Percentiles rank a stretch among this genome's conserved stretches.
phyloP scores from a whole-genome alignment of 2,888 invertebrate species.

The Thymelicus acteon region DNA sequence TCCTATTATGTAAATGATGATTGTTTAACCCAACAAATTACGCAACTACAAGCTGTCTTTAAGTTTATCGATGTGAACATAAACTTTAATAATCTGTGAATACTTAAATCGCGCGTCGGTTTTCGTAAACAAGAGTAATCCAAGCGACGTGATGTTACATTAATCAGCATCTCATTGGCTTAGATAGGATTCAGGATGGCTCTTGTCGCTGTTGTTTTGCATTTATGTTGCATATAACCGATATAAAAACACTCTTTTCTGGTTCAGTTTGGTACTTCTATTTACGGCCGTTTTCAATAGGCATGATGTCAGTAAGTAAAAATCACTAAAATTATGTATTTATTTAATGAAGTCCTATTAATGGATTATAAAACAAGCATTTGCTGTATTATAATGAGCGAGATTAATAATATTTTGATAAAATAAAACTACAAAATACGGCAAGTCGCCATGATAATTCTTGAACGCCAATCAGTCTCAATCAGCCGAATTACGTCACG shows the following conservation, averaged over 20 bases:
- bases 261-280: not conserved
- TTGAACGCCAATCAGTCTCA: too few relatives aligned
- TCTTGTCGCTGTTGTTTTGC: conserved; percentile 6
- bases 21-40: conserved; percentile 7
- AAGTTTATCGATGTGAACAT: conserved; percentile 34
- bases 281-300: too few relatives aligned
- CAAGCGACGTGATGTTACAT: conserved; percentile 35
- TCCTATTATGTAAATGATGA: conserved; percentile 4
- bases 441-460: too few relatives aligned
- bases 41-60: conserved; percentile 9
- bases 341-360: too few relatives aligned
- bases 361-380: too few relatives aligned
- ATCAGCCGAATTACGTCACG: too few relatives aligned
- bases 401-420: too few relatives aligned
- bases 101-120: conserved; percentile 29
- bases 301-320: too few relatives aligned
- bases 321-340: too few relatives aligned
- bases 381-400: too few relatives aligned
- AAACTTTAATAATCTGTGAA: conserved; percentile 36
- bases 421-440: too few relatives aligned
- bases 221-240: not conserved
- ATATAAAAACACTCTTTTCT: not conserved
- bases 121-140: conserved; percentile 37
- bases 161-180: conserved; percentile 37
- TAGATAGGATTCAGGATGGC: conserved; percentile 22